phyloP scores from a whole-genome alignment of 53 echinoderm and acorn worm species.

The Luidia sarsii region DNA sequence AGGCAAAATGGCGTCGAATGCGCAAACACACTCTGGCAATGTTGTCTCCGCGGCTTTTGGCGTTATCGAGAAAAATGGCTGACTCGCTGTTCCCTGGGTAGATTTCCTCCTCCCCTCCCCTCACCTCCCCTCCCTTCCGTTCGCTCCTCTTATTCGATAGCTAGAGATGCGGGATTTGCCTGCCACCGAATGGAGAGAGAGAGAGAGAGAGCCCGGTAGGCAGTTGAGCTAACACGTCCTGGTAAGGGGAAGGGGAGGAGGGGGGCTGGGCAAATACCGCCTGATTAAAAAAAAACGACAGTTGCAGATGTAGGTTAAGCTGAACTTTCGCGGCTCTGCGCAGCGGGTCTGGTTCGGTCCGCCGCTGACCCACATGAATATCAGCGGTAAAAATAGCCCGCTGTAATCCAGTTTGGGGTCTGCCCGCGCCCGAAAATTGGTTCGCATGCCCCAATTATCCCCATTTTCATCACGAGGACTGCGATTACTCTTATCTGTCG shows the following conservation, averaged over 20 bases:
- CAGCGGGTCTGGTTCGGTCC: too few species aligned
- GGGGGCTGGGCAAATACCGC: slow-evolving; percentile 5
- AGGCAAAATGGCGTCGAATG: slow-evolving; percentile 35
- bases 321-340: slow-evolving; percentile 12
- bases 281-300: slow-evolving; percentile 14
- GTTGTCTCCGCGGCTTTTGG: slow-evolving; percentile 29
- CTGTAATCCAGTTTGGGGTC: neutral
- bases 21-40: slow-evolving; percentile 25
- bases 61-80: too few species aligned
- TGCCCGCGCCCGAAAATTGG: neutral
- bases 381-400: too few species aligned
- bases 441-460: neutral
- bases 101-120: neutral
- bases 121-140: neutral
- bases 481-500: neutral
- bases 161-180: neutral
- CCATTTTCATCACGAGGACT: neutral
- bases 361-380: too few species aligned
- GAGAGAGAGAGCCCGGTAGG: too few species aligned
- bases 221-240: neutral
- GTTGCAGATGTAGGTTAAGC: slow-evolving; percentile 17
- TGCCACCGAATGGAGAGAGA: neutral
- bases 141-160: neutral
- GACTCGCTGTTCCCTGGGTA: neutral
- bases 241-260: too few species aligned